Conservation (phyloP, 35 echinoderm and acorn worm genomes). For the Lytechinus variegatus region DNA sequence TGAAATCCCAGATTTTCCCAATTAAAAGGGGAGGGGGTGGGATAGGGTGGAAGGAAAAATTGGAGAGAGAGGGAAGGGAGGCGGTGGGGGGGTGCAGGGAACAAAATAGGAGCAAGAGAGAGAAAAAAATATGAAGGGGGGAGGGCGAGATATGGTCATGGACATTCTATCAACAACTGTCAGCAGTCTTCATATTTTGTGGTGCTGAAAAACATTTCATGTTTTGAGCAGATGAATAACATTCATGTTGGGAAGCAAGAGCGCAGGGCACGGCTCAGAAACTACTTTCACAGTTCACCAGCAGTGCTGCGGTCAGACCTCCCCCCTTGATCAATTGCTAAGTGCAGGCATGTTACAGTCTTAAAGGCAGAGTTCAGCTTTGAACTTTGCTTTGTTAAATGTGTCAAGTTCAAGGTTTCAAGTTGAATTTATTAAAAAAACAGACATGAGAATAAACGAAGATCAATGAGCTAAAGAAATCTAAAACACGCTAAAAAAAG, state of each 20-base stretch:
- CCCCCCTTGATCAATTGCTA: neutral
- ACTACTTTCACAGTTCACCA: slow-evolving; percentile 11
- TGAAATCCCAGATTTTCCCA: no score
- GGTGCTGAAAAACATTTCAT: neutral
- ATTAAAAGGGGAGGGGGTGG: neutral
- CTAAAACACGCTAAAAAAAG: no score
- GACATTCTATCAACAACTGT: neutral
- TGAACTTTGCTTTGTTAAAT: neutral
- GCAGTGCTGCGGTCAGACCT: slow-evolving; percentile 2
- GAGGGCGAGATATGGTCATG: neutral
- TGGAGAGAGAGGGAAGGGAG: neutral
- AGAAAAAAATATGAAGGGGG: neutral
- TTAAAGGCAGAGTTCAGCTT: neutral
- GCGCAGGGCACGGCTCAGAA: neutral
- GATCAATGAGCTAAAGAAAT: no score
- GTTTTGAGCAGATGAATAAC: neutral
- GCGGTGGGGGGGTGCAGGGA: no score
- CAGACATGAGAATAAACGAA: no score
- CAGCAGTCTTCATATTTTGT: neutral
- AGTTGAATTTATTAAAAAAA: no score
- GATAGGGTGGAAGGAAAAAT: neutral
- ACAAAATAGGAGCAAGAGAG: neutral
- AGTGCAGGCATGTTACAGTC: neutral
- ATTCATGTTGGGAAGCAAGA: neutral
- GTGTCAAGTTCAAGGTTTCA: no score